Evolutionary conservation across 1,140 invertebrate species (phyloP), one percentile per base, ranked within the genome.

Genomic region (Lepidurus couesii): DNA sequence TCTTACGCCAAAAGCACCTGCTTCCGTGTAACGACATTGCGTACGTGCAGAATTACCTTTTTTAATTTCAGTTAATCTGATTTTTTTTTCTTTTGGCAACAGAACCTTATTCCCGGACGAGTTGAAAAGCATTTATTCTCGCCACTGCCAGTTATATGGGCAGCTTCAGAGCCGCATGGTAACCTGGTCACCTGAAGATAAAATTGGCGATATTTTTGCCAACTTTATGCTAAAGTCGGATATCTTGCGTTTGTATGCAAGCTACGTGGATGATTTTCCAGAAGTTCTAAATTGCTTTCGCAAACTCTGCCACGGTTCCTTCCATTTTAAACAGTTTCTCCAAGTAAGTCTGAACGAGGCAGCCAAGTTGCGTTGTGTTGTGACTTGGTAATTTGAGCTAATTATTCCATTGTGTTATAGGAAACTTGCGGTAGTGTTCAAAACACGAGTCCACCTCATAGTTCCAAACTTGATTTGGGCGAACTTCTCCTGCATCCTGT

Each of bases 221-320:
- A 9, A 65, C 9, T 65, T 65, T 21, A 21, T 65, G 53, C 53
- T 65, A 5, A 65, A 65, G 74, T 81, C 82, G 13, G 82, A 85
- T 77, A 82, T 84, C 9, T 80, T 85, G 10, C 80, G 82, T 8
- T 80, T 84, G 11, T 85, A 85, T 80, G 84, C 83, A 11, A 81
- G 79, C 43, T 85, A 85, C 76, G 84, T 84, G 24, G 84, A 85
- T 77, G 84, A 84, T 74, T 84, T 84, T 80, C 84, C 83, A 6
- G 82, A 84, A 80, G 83, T 84, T 21, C 79, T 85, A 74, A 84
- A 84, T 77, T 84, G 82, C 7, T 84, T 85, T 78, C 82, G 84
- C 75, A 84, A 84, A 79, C 81, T 84, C 3, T 84, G 84, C 73
- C 80, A 82, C 7, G 81, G 80, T 21, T 82, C 81, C 1, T 80